Evolutionary conservation across 2,797 vertebrate species (phyloP).

Genomic region (Brotula barbata): DNA sequence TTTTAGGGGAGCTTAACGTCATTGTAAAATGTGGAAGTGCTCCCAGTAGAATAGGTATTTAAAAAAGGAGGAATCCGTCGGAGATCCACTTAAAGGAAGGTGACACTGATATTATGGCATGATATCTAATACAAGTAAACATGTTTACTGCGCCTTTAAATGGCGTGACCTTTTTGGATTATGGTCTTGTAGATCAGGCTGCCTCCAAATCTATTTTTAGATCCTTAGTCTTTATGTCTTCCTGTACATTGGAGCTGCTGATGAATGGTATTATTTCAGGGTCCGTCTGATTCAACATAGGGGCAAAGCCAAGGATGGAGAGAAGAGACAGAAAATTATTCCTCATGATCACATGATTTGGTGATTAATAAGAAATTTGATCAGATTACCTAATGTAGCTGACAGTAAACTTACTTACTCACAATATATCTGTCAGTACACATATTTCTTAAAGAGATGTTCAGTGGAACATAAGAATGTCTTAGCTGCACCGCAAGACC

Average conservation of each 20-base stretch:
- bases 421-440: no score
- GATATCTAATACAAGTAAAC: slow-evolving; percentile 20
- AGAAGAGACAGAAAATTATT: slow-evolving; percentile 18
- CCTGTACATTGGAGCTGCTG: neutral
- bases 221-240: slow-evolving; percentile 8
- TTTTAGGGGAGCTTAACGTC: slow-evolving; percentile 52
- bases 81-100: slow-evolving; percentile 19
- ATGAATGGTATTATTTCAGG: neutral
- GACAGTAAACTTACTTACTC: no score
- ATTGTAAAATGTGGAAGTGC: slow-evolving; percentile 44
- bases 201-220: neutral
- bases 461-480: no score
- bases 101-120: slow-evolving; percentile 12
- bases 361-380: slow-evolving; percentile 26
- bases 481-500: neutral
- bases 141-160: slow-evolving; percentile 8
- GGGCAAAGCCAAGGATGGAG: neutral
- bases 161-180: slow-evolving; percentile 1
- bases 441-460: no score
- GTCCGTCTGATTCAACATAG: slow-evolving; percentile 18
- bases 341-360: slow-evolving; percentile 26
- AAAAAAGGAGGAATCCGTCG: slow-evolving; percentile 18
- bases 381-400: slow-evolving; percentile 16
- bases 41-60: slow-evolving; percentile 30
- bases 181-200: neutral